Evolutionary conservation across 2,113 vertebrate species (phyloP).

Genomic region (Pleuronectes platessa): DNA sequence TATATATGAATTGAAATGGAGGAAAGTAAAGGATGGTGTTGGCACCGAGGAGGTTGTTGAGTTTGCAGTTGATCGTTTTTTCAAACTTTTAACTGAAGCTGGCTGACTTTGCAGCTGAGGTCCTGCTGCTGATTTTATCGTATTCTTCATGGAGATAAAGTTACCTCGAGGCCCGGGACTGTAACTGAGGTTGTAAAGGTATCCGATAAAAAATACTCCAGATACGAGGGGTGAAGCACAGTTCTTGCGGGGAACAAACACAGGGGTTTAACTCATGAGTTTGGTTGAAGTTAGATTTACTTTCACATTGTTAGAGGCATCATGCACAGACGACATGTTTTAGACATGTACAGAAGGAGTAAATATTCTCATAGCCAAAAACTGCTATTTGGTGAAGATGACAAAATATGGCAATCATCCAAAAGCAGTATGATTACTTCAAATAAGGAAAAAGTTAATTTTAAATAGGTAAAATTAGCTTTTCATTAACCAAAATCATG

Average conservation of each 20-base stretch:
- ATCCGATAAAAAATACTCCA: not conserved
- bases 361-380: too few relatives aligned
- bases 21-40: constrained; percentile 29
- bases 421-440: too few relatives aligned
- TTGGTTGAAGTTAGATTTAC: not conserved
- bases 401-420: too few relatives aligned
- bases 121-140: not conserved
- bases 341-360: not conserved
- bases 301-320: not conserved
- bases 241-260: not conserved
- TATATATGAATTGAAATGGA: constrained; percentile 42
- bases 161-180: not conserved
- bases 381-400: too few relatives aligned
- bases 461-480: too few relatives aligned
- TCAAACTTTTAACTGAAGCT: constrained; percentile 39
- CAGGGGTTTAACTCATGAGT: not conserved
- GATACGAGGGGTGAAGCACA: not conserved
- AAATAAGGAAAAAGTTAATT: too few relatives aligned
- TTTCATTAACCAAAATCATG: too few relatives aligned
- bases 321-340: not conserved
- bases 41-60: constrained; percentile 16
- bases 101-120: constrained; percentile 36
- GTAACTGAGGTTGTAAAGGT: not conserved
- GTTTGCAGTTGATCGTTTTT: constrained; percentile 1
- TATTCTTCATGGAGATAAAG: not conserved